Evolutionary conservation across 2,113 vertebrate genomes (phyloP), one percentile per base, ranked within the genome.

Genomic region (Hemichromis elongatus): DNA sequence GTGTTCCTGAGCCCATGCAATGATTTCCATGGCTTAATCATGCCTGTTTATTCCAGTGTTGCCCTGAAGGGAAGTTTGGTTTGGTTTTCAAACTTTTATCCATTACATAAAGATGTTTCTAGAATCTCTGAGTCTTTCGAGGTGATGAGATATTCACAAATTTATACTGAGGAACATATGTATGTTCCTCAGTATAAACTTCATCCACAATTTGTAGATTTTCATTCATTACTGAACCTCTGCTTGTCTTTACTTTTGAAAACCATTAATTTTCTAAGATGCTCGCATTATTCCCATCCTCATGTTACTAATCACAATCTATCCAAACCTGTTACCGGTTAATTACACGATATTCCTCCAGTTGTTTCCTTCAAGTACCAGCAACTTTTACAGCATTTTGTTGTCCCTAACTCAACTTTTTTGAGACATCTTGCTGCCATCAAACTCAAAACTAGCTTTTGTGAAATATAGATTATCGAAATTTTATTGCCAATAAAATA

Each of bases 281-380:
- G 57, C 30, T 61, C 5, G 0, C 7, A 61, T 61, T 18, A 7
- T 61, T 61, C 0, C 30, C 57, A 61, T n/a, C n/a, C 19, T 61
- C 30, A 35, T 61, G 57, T 61, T 19, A 35, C 30, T n/a, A 12
- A 35, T 35, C 9, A 11, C 57, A 30, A 61, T 61, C 30, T 61
- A 35, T n/a, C 30, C 30, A 35, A 61, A 61, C 18, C 57, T 35
- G 30, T 61, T 0, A 61, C 30, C 57, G 35, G 57, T 35, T 61
- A 61, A 61, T 35, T n/a, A 35, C 57, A 61, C 0, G 0, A 35
- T 61, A 61, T 61, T 61, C 0, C 57, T 61, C 0, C 16, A 61
- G 0, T 16, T 0, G 57, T 61, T 61, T 61, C 11, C 30, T 19
- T 61, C 19, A 61, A 61, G 5, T n/a, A 61, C 6, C 57, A 61